Base-by-base conservation (phyloP, 53 echinoderm and acorn worm species). In the Paracentrotus lividus region DNA sequence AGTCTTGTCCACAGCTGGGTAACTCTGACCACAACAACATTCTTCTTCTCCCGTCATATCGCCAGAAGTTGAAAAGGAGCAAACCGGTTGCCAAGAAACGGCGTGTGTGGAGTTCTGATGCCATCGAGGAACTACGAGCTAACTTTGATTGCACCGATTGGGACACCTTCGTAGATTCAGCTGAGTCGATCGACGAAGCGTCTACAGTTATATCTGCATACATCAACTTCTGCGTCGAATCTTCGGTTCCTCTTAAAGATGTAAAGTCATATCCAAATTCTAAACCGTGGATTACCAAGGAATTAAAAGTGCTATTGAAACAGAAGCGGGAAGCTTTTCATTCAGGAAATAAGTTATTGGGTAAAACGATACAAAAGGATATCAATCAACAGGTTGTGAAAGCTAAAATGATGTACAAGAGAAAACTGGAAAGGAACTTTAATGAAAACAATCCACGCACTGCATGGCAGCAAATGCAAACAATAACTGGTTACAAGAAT, bases 251-350 rank as follows among this genome's bases (percentile, higher is more conserved):
- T 51, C 18, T 36, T 47, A 90, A 85, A 51, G 64, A 43, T 24
- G 36, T 94, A 0, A 92, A 94, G 60, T 40, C 92, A 16, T 94
- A 94, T 51, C 94, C 94, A n/a, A 94, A 94, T 65, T 61, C 57
- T 5, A 94, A 85, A 49, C 94, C 91, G 29, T 90, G 90, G 90
- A 78, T 81, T 21, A 84, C 49, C 4, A 94, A 34, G 16, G 88
- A 89, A 20, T 55, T 55, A 20, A 55, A 1, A 55, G 55, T 16
- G 2, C 15, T 55, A 12, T 10, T 55, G 18, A 59, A 59, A 24
- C 59, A 24, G 59, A 61, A 61, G 27, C n/a, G 0, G 10, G 61
- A 14, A 26, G 29, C 27, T 27, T 61, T 61, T 61, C 5, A 26
- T 26, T 47, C 29, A 4, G 10, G 16, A 6, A 42, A 44, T 24